Conservation (phyloP, 2,888 invertebrate species). For the Pasiphila rectangulata region DNA sequence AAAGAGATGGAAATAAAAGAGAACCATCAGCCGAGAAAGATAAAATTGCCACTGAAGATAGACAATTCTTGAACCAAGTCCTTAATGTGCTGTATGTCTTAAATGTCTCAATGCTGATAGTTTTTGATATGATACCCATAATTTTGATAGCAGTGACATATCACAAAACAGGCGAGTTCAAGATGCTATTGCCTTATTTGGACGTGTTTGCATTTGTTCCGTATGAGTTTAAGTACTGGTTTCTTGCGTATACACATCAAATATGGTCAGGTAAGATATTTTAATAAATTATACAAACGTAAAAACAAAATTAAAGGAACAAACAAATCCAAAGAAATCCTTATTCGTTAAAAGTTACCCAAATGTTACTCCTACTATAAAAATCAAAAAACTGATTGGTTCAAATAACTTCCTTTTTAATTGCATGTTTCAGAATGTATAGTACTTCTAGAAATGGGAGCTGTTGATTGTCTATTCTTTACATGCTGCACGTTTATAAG, state of each 20-base stretch:
- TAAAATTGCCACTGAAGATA: slow-evolving; percentile 34
- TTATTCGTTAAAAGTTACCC: no score
- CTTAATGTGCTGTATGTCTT: slow-evolving; percentile 39
- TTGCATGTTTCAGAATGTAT: slow-evolving; percentile 47
- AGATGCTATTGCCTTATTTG: slow-evolving; percentile 45
- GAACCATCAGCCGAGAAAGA: slow-evolving; percentile 27
- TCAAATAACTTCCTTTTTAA: no score
- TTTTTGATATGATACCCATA: slow-evolving; percentile 42
- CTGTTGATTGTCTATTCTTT: slow-evolving; percentile 47
- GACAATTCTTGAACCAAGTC: slow-evolving; percentile 36
- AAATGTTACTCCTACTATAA: no score
- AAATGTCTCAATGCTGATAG: slow-evolving; percentile 41
- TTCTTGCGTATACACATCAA: slow-evolving; percentile 45
- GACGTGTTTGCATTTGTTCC: slow-evolving; percentile 47
- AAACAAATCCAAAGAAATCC: no score
- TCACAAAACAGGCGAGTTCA: slow-evolving; percentile 39
- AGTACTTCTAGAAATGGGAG: slow-evolving; percentile 42
- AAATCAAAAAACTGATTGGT: no score
- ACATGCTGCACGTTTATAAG: slow-evolving; percentile 46
- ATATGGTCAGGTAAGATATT: slow-evolving; percentile 47
- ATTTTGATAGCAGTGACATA: slow-evolving; percentile 43
- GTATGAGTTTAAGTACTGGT: slow-evolving; percentile 44
- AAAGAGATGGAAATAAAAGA: slow-evolving; percentile 30
- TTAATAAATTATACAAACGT: neutral
- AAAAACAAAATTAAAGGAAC: no score